Percentiles rank a stretch among this genome's conserved stretches.
phyloP scores from a whole-genome alignment of 1,140 invertebrate genomes.

The Olivierus martensii region DNA sequence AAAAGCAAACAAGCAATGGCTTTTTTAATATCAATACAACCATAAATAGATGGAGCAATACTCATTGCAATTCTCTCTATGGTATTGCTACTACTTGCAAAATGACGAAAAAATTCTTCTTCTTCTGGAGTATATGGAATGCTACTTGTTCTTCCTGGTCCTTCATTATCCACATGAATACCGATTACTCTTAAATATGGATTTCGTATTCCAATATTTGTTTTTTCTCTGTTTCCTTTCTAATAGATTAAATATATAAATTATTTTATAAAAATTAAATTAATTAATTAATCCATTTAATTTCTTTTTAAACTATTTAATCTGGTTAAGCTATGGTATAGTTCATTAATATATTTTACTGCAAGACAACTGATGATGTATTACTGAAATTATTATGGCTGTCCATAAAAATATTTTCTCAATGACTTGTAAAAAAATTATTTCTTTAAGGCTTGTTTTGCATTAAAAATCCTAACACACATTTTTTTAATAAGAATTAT shows the following conservation, averaged over 20 bases:
- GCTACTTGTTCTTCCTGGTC: slow-evolving; percentile 46
- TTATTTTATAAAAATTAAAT: no score
- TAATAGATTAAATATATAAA: slow-evolving; percentile 17
- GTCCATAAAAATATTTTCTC: no score
- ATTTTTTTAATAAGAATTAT: no score
- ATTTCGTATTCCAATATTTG: slow-evolving; percentile 77
- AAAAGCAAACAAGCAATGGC: slow-evolving; percentile 92
- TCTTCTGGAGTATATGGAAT: slow-evolving; percentile 58
- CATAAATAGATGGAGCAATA: slow-evolving; percentile 95
- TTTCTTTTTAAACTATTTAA: no score
- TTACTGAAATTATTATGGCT: no score
- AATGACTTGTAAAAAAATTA: no score
- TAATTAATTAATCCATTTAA: no score
- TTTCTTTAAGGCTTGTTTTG: no score
- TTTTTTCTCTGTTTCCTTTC: slow-evolving; percentile 60
- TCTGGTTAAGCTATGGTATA: no score
- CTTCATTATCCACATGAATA: slow-evolving; percentile 69
- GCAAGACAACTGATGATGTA: no score
- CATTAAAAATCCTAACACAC: no score
- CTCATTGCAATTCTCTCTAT: slow-evolving; percentile 82
- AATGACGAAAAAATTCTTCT: slow-evolving; percentile 75
- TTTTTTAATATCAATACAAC: slow-evolving; percentile 90
- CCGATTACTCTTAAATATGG: slow-evolving; percentile 93
- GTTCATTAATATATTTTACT: no score
- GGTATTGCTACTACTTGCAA: slow-evolving; percentile 70